Evolutionary conservation across 2,797 vertebrate genomes (phyloP).

Genomic region (Nasua narica): DNA sequence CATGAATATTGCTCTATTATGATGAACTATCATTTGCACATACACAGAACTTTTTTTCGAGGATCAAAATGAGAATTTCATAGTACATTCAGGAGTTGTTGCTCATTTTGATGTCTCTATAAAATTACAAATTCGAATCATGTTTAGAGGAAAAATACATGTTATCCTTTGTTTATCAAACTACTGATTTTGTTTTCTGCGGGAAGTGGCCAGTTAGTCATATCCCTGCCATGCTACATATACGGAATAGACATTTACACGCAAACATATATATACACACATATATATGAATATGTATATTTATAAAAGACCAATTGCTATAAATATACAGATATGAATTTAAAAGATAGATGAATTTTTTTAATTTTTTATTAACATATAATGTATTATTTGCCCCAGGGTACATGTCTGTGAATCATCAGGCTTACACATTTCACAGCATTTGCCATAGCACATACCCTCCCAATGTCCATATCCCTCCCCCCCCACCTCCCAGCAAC

Average conservation of each 20-base stretch:
- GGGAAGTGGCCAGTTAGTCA: not conserved
- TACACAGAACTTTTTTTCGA: not conserved
- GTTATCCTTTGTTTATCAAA: conserved; percentile 17
- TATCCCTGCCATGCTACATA: not conserved
- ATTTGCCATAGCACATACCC: too few relatives aligned
- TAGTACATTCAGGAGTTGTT: not conserved
- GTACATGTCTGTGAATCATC: too few relatives aligned
- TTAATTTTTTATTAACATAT: too few relatives aligned
- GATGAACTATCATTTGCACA: not conserved
- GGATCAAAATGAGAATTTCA: not conserved
- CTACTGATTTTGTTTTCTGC: not conserved
- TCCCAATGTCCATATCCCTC: too few relatives aligned
- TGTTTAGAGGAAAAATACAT: conserved; percentile 16
- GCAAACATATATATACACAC: rapidly evolving
- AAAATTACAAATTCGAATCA: conserved; percentile 21
- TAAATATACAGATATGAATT: not conserved
- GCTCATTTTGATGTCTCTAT: conserved; percentile 25
- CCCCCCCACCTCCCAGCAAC: too few relatives aligned
- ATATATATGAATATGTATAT: not conserved
- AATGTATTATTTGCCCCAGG: too few relatives aligned
- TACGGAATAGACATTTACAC: not conserved
- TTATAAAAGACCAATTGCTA: not conserved
- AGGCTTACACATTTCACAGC: too few relatives aligned
- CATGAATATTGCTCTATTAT: not conserved
- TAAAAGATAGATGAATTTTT: too few relatives aligned